Evolutionary conservation across 2,797 vertebrate genomes (phyloP).

Genomic region (Protonibea diacanthus): DNA sequence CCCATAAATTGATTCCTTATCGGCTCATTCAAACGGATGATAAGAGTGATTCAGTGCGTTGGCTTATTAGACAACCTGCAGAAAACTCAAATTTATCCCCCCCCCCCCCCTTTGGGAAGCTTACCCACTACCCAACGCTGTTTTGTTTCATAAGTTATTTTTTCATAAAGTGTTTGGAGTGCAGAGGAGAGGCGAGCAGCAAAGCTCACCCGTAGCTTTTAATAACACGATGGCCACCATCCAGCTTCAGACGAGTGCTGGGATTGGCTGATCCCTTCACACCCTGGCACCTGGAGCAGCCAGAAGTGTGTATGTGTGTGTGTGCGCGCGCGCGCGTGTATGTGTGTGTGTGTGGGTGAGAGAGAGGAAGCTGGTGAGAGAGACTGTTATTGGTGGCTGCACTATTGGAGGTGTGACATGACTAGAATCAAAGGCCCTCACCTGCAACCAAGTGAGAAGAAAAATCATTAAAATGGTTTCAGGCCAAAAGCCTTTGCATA

Average conservation of each 20-base stretch:
- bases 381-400: slow-evolving; percentile 76
- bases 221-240: slow-evolving; percentile 94
- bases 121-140: slow-evolving; percentile 44
- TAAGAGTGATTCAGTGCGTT: slow-evolving; percentile 42
- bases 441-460: slow-evolving; percentile 89
- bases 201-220: slow-evolving; percentile 93
- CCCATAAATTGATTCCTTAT: slow-evolving; percentile 73
- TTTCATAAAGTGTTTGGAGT: slow-evolving; percentile 75
- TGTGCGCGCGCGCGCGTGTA: slow-evolving; percentile 38
- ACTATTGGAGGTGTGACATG: slow-evolving; percentile 86
- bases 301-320: slow-evolving; percentile 71
- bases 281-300: slow-evolving; percentile 93
- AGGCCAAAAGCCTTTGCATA: slow-evolving; percentile 89
- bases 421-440: slow-evolving; percentile 90
- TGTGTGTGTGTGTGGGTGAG: slow-evolving; percentile 33
- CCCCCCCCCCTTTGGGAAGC: slow-evolving; percentile 39
- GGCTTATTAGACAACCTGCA: slow-evolving; percentile 56
- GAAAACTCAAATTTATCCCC: slow-evolving; percentile 47
- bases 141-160: slow-evolving; percentile 70
- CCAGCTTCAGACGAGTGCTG: slow-evolving; percentile 90
- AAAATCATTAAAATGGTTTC: slow-evolving; percentile 93
- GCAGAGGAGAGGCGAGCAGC: slow-evolving; percentile 85
- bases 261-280: slow-evolving; percentile 88
- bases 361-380: slow-evolving; percentile 52
- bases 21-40: slow-evolving; percentile 52